Evolutionary conservation across 2,888 invertebrate species (phyloP), one percentile per base, ranked within the genome.

Genomic region (Pterostichus niger): DNA sequence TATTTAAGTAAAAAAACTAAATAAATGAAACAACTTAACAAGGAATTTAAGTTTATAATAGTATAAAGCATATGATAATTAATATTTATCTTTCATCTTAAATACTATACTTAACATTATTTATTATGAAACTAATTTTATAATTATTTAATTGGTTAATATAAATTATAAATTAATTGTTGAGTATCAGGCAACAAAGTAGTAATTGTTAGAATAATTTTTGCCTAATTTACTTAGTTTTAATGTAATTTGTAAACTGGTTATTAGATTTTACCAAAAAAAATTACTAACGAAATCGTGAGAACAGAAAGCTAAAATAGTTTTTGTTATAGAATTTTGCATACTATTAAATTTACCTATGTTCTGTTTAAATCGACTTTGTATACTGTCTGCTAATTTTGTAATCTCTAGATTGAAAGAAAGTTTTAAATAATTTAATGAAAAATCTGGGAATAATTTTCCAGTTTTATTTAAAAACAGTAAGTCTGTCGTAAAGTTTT

Each of bases 21-120:
- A 35, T n/a, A 64, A 64, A 3, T 24, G 3, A 24, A 24, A 24
- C 24, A 24, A 24, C 2, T 24, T 24, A 24, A 35, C 35, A 64
- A 64, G n/a, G 9, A n/a, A 9, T 40, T 59, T 11, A 59, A 64
- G 24, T 24, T 59, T 31, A 59, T 59, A 9, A 59, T 59, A 11
- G 3, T 33, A 64, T 33, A 61, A 61, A 33, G 33, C 33, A 6
- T 24, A 24, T 64, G 64, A 13, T 31, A 64, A 35, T 64, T 64
- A 64, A 64, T 64, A 64, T 64, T 64, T 64, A 64, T 64, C 64
- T 64, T 33, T 35, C 5, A 64, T 64, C 64, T 61, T n/a, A 35
- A 64, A 64, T 33, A 2, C 5, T 35, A 64, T n/a, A 35, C 9
- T 49, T 10, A 49, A 1, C 35, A 13, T 35, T 35, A 33, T 13